Percentiles rank a stretch among this genome's conserved stretches.
phyloP scores from a whole-genome alignment of 53 echinoderm and acorn worm genomes.

The Paelopatides confundens region DNA sequence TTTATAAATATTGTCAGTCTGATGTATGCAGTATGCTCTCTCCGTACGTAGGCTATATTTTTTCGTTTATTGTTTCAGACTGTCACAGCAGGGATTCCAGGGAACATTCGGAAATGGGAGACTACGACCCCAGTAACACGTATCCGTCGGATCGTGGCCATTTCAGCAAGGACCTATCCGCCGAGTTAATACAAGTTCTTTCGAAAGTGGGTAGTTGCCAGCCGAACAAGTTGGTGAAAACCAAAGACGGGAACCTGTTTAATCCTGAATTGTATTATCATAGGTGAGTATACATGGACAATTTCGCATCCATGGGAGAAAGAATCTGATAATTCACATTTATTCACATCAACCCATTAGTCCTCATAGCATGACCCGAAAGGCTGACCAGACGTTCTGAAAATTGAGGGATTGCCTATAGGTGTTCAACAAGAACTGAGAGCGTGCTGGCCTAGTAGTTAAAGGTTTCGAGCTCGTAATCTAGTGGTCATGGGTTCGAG shows the following conservation, averaged over 20 bases:
- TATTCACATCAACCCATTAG: too few species aligned
- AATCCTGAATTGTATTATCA: too few species aligned
- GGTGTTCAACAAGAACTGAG: too few species aligned
- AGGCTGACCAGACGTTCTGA: too few species aligned
- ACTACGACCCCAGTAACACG: neutral
- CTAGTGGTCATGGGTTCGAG: conserved; percentile 2
- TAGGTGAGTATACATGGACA: too few species aligned
- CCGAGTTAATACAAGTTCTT: neutral
- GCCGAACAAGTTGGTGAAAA: neutral
- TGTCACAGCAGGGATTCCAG: neutral
- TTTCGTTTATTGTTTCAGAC: neutral
- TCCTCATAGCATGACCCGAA: too few species aligned
- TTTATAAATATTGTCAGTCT: neutral
- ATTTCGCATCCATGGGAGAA: too few species aligned
- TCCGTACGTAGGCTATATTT: neutral
- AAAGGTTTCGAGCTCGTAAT: neutral
- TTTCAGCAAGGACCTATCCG: neutral
- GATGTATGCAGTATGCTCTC: neutral
- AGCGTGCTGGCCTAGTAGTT: neutral
- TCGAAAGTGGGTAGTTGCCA: neutral
- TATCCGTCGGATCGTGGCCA: neutral
- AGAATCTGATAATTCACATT: too few species aligned
- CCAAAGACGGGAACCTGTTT: neutral
- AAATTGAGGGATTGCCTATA: too few species aligned
- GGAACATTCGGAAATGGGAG: neutral